Conservation (phyloP, 2,888 invertebrate species). For the Drosophila subsilvestris region DNA sequence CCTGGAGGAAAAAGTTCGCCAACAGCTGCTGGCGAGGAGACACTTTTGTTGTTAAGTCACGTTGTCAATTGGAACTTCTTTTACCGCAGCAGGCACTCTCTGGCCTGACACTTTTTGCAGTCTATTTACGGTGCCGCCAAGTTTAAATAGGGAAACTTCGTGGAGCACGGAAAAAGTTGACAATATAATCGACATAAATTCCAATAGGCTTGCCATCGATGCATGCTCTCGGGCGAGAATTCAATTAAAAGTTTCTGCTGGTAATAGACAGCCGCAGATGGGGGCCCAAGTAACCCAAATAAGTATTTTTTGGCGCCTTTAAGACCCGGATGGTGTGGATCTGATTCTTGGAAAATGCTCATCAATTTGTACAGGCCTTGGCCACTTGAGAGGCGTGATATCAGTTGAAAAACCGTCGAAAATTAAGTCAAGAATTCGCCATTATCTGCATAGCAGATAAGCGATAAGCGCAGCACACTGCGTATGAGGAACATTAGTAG, state of each 20-base stretch:
- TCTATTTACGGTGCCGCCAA: conserved; percentile 65
- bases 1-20: conserved; percentile 60
- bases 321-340: conserved; percentile 3
- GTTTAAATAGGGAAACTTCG: conserved; percentile 75
- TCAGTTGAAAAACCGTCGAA: conserved; percentile 27
- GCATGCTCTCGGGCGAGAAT: conserved; percentile 45
- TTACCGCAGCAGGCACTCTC: background rate
- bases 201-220: conserved; percentile 66
- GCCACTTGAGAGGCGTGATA: conserved; percentile 52
- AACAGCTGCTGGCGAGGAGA: conserved; percentile 16
- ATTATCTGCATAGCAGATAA: conserved; percentile 55
- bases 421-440: conserved; percentile 41
- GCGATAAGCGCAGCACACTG: conserved; percentile 49
- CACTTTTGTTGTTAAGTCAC: conserved; percentile 65
- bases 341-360: conserved; percentile 36
- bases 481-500: conserved; percentile 42
- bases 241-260: conserved; percentile 70
- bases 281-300: conserved; percentile 1
- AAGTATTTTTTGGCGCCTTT: conserved; percentile 11
- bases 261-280: conserved; percentile 48
- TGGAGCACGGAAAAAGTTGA: conserved; percentile 63
- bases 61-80: conserved; percentile 71
- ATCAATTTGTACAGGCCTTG: conserved; percentile 36
- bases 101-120: conserved; percentile 49
- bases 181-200: conserved; percentile 79